Percentiles rank a stretch among this genome's conserved stretches.
phyloP scores from a whole-genome alignment of 92 coral and sea anemone species.

The Actinostola sp. region DNA sequence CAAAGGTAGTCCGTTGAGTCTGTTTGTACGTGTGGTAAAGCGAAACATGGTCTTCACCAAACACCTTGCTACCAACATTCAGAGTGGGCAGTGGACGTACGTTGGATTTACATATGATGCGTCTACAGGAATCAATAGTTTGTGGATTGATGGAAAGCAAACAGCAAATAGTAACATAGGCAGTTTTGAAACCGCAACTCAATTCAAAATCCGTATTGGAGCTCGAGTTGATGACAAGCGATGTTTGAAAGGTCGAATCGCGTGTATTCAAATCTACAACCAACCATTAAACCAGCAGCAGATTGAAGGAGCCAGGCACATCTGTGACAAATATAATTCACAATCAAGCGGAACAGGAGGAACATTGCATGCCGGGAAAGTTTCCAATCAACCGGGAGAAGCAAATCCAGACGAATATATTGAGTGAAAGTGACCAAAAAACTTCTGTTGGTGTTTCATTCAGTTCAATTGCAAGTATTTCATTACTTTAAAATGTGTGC shows the following conservation, averaged over 20 bases:
- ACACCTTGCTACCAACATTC: constrained; percentile 40
- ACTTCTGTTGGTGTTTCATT: too few species aligned
- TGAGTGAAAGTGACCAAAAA: too few species aligned
- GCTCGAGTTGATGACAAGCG: constrained; percentile 66
- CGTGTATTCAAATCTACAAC: constrained; percentile 63
- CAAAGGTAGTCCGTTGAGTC: constrained; percentile 24
- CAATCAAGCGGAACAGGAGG: background rate
- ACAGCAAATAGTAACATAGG: constrained; percentile 48
- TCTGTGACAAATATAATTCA: constrained; percentile 23
- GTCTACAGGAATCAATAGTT: constrained; percentile 48
- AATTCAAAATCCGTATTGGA: constrained; percentile 63
- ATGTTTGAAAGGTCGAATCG: constrained; percentile 59
- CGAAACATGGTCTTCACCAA: constrained; percentile 36
- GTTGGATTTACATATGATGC: constrained; percentile 69
- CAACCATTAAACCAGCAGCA: constrained; percentile 44
- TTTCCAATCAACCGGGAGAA: too few species aligned
- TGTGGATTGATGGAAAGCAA: constrained; percentile 67
- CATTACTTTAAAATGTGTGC: too few species aligned
- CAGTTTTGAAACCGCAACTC: constrained; percentile 55
- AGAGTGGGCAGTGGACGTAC: constrained; percentile 54
- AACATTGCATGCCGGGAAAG: background rate
- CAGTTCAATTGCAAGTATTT: too few species aligned
- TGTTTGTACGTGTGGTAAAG: constrained; percentile 60
- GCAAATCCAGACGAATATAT: too few species aligned
- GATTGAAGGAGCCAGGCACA: constrained; percentile 38